phyloP scores from a whole-genome alignment of 1,140 invertebrate genomes.

The Delia radicum region DNA sequence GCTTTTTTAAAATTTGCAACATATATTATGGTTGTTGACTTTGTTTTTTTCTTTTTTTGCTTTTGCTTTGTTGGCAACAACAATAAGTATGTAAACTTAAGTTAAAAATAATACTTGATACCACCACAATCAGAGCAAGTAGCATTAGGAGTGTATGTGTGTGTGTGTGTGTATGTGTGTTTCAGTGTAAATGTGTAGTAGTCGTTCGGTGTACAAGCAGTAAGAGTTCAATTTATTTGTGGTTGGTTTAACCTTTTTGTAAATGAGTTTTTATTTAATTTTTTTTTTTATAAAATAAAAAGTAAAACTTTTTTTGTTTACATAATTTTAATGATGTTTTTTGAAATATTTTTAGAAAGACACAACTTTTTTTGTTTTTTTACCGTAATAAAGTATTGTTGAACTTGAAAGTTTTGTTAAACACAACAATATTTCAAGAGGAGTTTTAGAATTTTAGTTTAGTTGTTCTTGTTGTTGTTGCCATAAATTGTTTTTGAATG shows the following conservation, averaged over 20 bases:
- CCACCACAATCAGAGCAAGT: neutral
- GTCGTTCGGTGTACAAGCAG: neutral
- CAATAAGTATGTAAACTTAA: neutral
- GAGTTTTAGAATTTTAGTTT: neutral
- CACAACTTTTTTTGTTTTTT: neutral
- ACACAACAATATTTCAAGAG: neutral
- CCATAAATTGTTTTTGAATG: no score
- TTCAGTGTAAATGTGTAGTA: neutral
- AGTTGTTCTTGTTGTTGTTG: neutral
- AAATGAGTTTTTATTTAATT: neutral
- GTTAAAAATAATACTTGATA: neutral
- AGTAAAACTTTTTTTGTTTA: neutral
- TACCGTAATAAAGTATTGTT: neutral
- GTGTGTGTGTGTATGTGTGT: neutral
- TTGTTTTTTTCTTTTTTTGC: neutral
- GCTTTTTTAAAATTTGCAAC: neutral
- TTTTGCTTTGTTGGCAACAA: neutral
- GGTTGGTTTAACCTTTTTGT: neutral
- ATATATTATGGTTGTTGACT: constrained; percentile 1
- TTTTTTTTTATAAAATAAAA: neutral
- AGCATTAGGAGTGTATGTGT: neutral
- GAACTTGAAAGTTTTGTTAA: neutral
- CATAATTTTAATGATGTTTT: neutral
- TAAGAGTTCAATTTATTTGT: constrained; percentile 2
- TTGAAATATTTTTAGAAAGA: neutral